These are phyloP conservation scores for Cephalopholis sonnerati DNA, from an alignment of 2,113 vertebrate species.

Conservation along the genomic window DNA sequence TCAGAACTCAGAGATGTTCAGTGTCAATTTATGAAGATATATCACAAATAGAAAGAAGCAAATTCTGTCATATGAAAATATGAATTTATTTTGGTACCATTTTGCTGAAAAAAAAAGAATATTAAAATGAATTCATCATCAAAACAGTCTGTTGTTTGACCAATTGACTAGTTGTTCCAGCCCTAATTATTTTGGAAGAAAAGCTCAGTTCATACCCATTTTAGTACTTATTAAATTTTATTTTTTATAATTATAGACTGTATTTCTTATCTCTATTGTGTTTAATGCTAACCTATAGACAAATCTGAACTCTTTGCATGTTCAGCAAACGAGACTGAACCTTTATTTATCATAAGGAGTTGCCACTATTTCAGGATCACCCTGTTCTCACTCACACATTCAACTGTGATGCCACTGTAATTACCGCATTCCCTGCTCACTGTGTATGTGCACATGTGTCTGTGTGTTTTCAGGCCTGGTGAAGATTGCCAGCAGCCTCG, in stretches of 20 bases:
- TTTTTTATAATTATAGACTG: background rate
- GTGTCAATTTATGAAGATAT: too few species aligned
- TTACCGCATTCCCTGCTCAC: background rate
- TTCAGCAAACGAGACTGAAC: background rate
- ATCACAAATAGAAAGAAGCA: too few species aligned
- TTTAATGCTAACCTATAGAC: background rate
- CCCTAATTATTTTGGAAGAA: background rate
- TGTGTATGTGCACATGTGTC: background rate
- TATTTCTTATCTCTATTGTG: background rate
- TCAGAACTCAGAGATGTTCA: too few species aligned
- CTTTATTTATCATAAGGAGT: background rate
- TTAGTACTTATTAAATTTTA: background rate
- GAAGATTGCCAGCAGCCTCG: conserved; percentile 82
- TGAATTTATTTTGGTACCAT: too few species aligned
- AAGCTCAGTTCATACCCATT: background rate
- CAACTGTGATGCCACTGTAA: background rate
- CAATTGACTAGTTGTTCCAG: background rate
- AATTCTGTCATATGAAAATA: too few species aligned
- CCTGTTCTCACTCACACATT: background rate
- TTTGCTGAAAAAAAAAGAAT: background rate
- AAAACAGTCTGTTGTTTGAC: too few species aligned
- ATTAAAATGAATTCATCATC: too few species aligned
- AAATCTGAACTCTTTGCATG: background rate
- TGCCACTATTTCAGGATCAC: background rate
- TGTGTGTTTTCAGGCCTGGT: conserved; percentile 80